These are phyloP conservation scores for Mamestra configurata DNA, from an alignment of 1,140 invertebrate species.

Conservation along the genomic window DNA sequence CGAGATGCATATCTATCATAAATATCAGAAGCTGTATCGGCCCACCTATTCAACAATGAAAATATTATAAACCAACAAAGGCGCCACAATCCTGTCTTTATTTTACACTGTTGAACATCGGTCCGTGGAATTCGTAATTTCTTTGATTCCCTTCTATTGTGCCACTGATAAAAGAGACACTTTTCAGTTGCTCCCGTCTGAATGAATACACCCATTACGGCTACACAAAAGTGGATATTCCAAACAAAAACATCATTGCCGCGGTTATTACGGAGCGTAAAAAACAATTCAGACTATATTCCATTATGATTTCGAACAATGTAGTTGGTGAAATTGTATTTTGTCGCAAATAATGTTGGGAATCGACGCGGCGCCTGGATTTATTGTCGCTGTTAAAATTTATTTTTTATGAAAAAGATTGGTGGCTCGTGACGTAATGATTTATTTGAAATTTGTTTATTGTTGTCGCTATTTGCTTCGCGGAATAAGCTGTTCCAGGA, in stretches of 20 bases:
- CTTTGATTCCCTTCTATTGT: slow-evolving; percentile 86
- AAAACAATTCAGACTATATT: slow-evolving; percentile 70
- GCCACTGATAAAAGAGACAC: slow-evolving; percentile 85
- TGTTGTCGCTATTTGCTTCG: slow-evolving; percentile 19
- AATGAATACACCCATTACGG: slow-evolving; percentile 86
- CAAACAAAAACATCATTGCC: slow-evolving; percentile 80
- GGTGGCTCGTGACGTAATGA: slow-evolving; percentile 21
- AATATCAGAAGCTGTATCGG: slow-evolving; percentile 39
- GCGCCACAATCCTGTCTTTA: slow-evolving; percentile 65
- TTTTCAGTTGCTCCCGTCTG: slow-evolving; percentile 81
- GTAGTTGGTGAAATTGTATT: slow-evolving; percentile 66
- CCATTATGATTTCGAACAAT: slow-evolving; percentile 71
- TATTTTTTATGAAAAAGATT: slow-evolving; percentile 36
- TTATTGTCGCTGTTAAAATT: slow-evolving; percentile 48
- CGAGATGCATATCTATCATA: slow-evolving; percentile 45
- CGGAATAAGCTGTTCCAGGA: background rate
- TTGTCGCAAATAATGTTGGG: slow-evolving; percentile 59
- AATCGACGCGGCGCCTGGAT: slow-evolving; percentile 40
- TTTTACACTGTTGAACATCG: slow-evolving; percentile 68
- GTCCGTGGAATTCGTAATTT: slow-evolving; percentile 80
- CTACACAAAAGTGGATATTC: slow-evolving; percentile 80
- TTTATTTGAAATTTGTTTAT: slow-evolving; percentile 25
- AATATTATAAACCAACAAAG: slow-evolving; percentile 62
- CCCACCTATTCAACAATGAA: slow-evolving; percentile 51
- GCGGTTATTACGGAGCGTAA: slow-evolving; percentile 67